phyloP scores from a whole-genome alignment of 1,140 invertebrate species.

The Bombus consobrinus region DNA sequence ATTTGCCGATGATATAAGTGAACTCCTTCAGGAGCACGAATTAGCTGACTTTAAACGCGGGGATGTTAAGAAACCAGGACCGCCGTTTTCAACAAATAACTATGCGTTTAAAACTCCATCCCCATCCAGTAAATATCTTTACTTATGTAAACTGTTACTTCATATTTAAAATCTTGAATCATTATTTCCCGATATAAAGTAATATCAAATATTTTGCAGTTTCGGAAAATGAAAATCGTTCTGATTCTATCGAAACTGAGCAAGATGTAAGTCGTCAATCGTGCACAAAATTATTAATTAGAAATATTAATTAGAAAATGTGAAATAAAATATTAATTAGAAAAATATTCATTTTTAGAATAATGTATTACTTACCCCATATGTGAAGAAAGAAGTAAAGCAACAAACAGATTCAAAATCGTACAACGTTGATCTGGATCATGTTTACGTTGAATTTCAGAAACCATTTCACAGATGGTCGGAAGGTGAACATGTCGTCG shows the following conservation, averaged over 20 bases:
- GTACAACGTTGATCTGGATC: constrained; percentile 86
- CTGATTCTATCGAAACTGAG: background rate
- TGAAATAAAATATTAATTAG: background rate
- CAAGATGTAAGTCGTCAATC: constrained; percentile 42
- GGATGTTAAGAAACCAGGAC: constrained; percentile 97
- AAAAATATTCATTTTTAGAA: constrained; percentile 56
- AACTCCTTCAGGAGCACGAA: constrained; percentile 73
- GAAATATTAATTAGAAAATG: background rate
- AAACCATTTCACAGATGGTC: constrained; percentile 78
- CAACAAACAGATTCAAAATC: constrained; percentile 76
- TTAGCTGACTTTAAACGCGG: constrained; percentile 89
- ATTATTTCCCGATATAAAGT: background rate
- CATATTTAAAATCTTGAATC: constrained; percentile 1
- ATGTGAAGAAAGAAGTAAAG: constrained; percentile 81
- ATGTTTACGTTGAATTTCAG: constrained; percentile 87
- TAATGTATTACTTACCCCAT: constrained; percentile 59
- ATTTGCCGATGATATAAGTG: constrained; percentile 69
- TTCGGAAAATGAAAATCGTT: constrained; percentile 25
- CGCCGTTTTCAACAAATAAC: constrained; percentile 87
- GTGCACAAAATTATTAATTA: background rate
- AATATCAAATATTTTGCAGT: constrained; percentile 7
- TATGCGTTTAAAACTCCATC: constrained; percentile 82
- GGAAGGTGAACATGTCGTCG: constrained; percentile 75
- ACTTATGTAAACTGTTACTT: background rate
- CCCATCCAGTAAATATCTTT: constrained; percentile 37